Conservation (phyloP, 2,113 vertebrate genomes). For the Megaleporinus macrocephalus region DNA sequence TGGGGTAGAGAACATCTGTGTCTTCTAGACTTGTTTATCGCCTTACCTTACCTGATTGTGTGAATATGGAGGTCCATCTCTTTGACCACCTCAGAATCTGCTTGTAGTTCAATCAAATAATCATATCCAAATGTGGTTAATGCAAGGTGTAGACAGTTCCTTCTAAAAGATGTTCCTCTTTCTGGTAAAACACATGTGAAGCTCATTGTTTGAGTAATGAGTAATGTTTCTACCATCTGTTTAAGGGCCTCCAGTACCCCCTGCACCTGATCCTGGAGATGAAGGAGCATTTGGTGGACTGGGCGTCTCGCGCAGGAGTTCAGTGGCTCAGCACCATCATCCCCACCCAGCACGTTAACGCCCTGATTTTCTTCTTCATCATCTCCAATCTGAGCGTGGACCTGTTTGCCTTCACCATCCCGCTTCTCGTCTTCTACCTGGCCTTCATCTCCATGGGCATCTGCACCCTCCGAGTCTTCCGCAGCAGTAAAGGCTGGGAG, state of each 20-base stretch:
- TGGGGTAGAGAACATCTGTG: no score
- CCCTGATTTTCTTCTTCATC: slow-evolving; percentile 97
- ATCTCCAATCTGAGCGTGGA: slow-evolving; percentile 95
- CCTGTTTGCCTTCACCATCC: slow-evolving; percentile 92
- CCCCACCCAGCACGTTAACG: slow-evolving; percentile 96
- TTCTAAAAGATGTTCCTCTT: no score
- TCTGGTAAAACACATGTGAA: no score
- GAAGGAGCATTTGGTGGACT: slow-evolving; percentile 93
- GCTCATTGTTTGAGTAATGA: background rate
- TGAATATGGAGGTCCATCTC: no score
- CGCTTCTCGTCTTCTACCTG: slow-evolving; percentile 94
- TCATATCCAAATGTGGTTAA: no score
- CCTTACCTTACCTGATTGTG: no score
- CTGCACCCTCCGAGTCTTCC: slow-evolving; percentile 93
- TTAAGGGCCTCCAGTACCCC: slow-evolving; percentile 91
- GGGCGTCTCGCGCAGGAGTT: slow-evolving; percentile 92
- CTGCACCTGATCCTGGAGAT: slow-evolving; percentile 86
- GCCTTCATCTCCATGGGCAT: slow-evolving; percentile 97
- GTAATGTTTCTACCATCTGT: background rate
- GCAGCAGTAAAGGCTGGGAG: slow-evolving; percentile 96
- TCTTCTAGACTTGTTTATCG: no score
- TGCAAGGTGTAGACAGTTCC: no score
- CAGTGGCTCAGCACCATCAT: slow-evolving; percentile 95
- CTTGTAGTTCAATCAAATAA: no score
- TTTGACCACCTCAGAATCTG: no score